These are phyloP conservation scores for Enteromius argenteus DNA, from an alignment of 2,797 vertebrate species.

Conservation along the genomic window DNA sequence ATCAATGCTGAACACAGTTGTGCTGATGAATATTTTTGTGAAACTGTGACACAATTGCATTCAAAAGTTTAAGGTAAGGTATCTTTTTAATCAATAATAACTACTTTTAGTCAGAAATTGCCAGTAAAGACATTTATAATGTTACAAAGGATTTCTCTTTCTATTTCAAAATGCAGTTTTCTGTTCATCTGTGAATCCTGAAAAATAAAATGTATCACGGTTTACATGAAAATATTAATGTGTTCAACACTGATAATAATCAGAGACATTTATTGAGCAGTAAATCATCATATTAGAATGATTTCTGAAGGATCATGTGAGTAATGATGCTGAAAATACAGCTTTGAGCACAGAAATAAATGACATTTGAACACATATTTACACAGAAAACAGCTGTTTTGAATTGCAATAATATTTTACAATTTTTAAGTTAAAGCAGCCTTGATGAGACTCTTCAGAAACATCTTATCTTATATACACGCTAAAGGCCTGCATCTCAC, in stretches of 20 bases:
- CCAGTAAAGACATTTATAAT: background rate
- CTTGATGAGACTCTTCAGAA: background rate
- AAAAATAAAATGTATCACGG: background rate
- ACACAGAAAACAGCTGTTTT: background rate
- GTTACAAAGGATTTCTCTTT: background rate
- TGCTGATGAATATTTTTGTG: background rate
- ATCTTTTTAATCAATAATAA: background rate
- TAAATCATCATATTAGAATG: background rate
- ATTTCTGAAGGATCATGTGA: background rate
- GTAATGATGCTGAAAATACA: background rate
- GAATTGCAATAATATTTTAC: background rate
- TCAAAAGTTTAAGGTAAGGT: background rate
- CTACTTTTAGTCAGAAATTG: background rate
- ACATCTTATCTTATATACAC: background rate
- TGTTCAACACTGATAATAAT: background rate
- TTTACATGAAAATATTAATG: background rate
- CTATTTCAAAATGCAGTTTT: background rate
- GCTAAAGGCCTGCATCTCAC: background rate
- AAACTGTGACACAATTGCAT: background rate
- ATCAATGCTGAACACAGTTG: background rate
- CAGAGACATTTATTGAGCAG: no score
- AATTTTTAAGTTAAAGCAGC: background rate
- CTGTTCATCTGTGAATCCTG: background rate
- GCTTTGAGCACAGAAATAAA: background rate
- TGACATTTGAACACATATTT: fast-evolving